Base-by-base conservation (phyloP, 1,140 invertebrate species). In the Pseudomyrmex flavicornis region DNA sequence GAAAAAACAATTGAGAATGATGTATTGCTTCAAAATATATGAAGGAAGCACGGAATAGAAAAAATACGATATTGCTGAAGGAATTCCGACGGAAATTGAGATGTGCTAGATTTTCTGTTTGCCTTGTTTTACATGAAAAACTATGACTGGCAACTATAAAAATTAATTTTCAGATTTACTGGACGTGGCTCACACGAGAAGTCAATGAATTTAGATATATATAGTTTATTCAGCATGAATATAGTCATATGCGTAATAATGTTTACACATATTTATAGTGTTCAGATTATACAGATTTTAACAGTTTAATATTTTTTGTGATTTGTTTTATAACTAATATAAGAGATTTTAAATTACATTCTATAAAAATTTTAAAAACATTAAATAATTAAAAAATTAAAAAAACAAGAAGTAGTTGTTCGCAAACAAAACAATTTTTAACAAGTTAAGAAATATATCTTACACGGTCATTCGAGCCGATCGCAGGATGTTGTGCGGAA, bases 21-120 rank as follows among this genome's bases (percentile, higher is more conserved):
- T 62, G 13, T 83, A 83, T 83, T 66, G 82, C 73, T 68, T 77
- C 44, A 52, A 66, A 66, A 83, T 83, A 77, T 58, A 83, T 83
- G 50, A 68, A 56, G n/a, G n/a, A 76, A 35, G 48, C 44, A 46
- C 13, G 17, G 15, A 48, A 44, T 70, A 46, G 17, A 48, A 22
- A 82, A 74, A 82, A 48, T 75, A 82, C 76, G 70, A 80, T 80
- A 58, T 48, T 12, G 46, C 54, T 80, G 76, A 80, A 59, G 35
- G 5, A 61, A n/a, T 48, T 72, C 66, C 66, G 20, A 48, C 59
- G 54, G 76, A 65, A 80, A 72, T 80, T 72, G 76, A 80, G 44
- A 80, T 80, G 54, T 72, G 54, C 76, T 80, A 50, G 66, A 72
- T 80, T 80, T 80, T 44, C 44, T 80, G 46, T 80, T 80, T 72